Base-by-base conservation (phyloP, 2,888 invertebrate species). In the Ochropacha duplaris region DNA sequence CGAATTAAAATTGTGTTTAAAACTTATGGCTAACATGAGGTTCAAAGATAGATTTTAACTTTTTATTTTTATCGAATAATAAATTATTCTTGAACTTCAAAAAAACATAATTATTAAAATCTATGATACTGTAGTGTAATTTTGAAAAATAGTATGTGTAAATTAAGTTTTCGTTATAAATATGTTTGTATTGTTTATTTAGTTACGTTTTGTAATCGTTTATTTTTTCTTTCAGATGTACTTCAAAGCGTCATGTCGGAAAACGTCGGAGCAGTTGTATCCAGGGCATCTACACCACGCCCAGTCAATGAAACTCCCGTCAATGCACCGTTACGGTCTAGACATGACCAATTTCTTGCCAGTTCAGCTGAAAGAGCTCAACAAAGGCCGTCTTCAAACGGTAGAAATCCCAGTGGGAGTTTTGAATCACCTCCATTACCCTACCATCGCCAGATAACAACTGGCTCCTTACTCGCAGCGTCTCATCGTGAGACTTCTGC, bases 401-500 rank as follows among this genome's bases (percentile, higher is more conserved):
- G 93, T 49, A 90, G 93, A 68, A 90, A 89, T 62, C 86, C 92
- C 36, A 89, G 86, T 57, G 92, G 93, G 56, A 94, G 90, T 66
- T 95, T 94, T 67, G 95, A 96, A 59, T 94, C 95, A 11, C 94
- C 95, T 64, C 92, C 94, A 16, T 68, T 95, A 66, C 94, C 95
- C 39, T 96, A 95, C 76, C 95, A 95, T 68, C 94, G 95, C 68
- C 95, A 95, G 76, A 87, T 94, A 73, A 88, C 94, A 31, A 90
- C 94, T 66, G 90, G 93, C 44, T 84, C 93, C 44, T 77, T 93
- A 16, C 78, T 92, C 16, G 81, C 87, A 44, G 76, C 87, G 82
- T 94, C 95, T 55, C 96, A 96, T 81, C 94, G 96, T 50, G 97
- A 97, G 87, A 94, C 96, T 9, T 97, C 97, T 14, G 97, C 97